Percentiles rank a stretch among this genome's conserved stretches.
These are phyloP conservation scores for Dendrocopos noguchii DNA, from an alignment of 2,113 vertebrate species.

Conservation along the genomic window DNA sequence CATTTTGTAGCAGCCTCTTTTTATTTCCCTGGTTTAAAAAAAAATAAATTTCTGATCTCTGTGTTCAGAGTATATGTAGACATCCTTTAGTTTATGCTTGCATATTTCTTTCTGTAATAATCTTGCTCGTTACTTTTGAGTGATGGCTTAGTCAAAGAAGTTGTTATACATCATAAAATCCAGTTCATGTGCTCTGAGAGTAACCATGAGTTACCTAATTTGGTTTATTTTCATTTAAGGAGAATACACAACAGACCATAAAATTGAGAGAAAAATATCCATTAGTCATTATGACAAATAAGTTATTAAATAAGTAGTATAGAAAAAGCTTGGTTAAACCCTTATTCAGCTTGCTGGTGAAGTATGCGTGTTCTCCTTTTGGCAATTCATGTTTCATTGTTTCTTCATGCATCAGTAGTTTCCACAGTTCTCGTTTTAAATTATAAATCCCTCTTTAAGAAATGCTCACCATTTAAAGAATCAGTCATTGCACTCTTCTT, in stretches of 20 bases:
- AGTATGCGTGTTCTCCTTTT: slow-evolving; percentile 66
- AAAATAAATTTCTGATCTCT: slow-evolving; percentile 29
- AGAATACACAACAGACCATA: slow-evolving; percentile 68
- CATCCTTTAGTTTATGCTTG: slow-evolving; percentile 71
- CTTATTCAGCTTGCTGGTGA: slow-evolving; percentile 74
- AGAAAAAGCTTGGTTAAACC: slow-evolving; percentile 70
- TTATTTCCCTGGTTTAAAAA: slow-evolving; percentile 65
- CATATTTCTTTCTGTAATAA: slow-evolving; percentile 65
- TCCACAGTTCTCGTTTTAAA: slow-evolving; percentile 70
- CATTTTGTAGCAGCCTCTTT: slow-evolving; percentile 65
- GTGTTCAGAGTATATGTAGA: slow-evolving; percentile 63
- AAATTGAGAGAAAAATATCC: slow-evolving; percentile 70
- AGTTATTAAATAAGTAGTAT: slow-evolving; percentile 67
- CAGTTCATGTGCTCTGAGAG: slow-evolving; percentile 72
- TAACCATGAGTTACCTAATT: slow-evolving; percentile 75
- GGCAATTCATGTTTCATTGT: slow-evolving; percentile 70
- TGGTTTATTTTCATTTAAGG: slow-evolving; percentile 77
- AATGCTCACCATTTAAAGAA: slow-evolving; percentile 76
- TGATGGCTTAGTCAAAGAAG: slow-evolving; percentile 74
- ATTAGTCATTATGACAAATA: slow-evolving; percentile 71
- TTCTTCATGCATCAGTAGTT: slow-evolving; percentile 73
- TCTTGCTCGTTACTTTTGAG: slow-evolving; percentile 71
- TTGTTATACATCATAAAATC: slow-evolving; percentile 76
- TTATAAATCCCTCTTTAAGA: slow-evolving; percentile 71
- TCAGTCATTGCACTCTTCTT: slow-evolving; percentile 69